Evolutionary conservation across 1,140 invertebrate genomes (phyloP).

Genomic region (Drosophila sp.): DNA sequence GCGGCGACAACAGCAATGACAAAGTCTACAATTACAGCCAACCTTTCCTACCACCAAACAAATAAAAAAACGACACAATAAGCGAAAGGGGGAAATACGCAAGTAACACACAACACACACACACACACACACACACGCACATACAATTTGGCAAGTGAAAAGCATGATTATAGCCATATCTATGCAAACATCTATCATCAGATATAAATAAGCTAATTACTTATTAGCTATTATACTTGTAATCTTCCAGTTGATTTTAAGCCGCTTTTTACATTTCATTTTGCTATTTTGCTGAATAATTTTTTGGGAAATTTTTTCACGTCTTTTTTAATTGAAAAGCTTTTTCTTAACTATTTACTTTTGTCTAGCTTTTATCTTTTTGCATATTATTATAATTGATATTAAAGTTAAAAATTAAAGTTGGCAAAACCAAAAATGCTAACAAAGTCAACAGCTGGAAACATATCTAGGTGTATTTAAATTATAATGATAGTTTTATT

Average conservation of each 20-base stretch:
- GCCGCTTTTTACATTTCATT: constrained; percentile 14
- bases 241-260: constrained; percentile 10
- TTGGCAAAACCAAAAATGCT: too few relatives aligned
- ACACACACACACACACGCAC: constrained; percentile 1
- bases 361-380: neutral
- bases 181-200: constrained; percentile 19
- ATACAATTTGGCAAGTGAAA: constrained; percentile 37
- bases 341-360: too few relatives aligned
- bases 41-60: constrained; percentile 32
- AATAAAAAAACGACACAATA: constrained; percentile 5
- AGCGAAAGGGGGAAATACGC: constrained; percentile 45
- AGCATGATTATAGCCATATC: constrained; percentile 33
- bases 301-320: constrained; percentile 4
- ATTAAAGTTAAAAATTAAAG: too few relatives aligned
- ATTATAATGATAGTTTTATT: too few relatives aligned
- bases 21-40: constrained; percentile 45
- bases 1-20: constrained; percentile 59
- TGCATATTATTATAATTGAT: too few relatives aligned
- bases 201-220: constrained; percentile 36
- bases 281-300: neutral
- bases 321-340: constrained; percentile 3
- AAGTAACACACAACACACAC: constrained; percentile 5
- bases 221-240: constrained; percentile 27
- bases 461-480: too few relatives aligned
- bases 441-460: too few relatives aligned